Evolutionary conservation across 2,888 invertebrate genomes (phyloP), one percentile per base, ranked within the genome.

Genomic region (Iselma pallidipennis): DNA sequence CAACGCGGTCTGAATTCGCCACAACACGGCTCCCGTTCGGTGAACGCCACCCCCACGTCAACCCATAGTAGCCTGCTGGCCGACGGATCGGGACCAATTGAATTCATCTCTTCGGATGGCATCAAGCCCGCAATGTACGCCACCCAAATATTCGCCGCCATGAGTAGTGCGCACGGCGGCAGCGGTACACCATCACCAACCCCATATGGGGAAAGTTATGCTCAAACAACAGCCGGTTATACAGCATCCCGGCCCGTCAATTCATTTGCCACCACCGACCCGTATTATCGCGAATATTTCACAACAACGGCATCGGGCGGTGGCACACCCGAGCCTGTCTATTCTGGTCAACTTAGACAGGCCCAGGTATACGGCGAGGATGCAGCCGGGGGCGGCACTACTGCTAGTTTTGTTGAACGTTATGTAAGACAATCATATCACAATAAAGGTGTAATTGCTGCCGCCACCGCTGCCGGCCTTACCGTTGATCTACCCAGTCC

Each of bases 401-500:
- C 86, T 71, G 86, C 85, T 60, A 88, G 85, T 73, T 89, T 89
- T 77, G 88, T 88, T 69, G 89, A 90, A 77, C 83, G 90, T 71
- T 90, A 90, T 76, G 87, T 87, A 49, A 85, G 88, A 33, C 88
- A 88, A 74, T 79, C 81, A 55, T 91, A 91, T 82, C 90, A 90
- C 77, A 87, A 88, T 78, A 86, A 90, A 83, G 86, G 89, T 77
- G 86, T 89, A 78, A 86, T 92, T 77, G 88, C 89, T 72, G 90
- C 90, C 65, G 89, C 89, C 76, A 88, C 88, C 70, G 89, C 89
- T 61, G 90, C 90, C 68, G 94, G 93, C 48, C 88, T 95, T 72
- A 94, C 95, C 55, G 95, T 95, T 78, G 96, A 96, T 84, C 88
- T 97, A 79, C 96, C 96, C 26, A 95, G 95, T 74, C 95, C 96